Evolutionary conservation across 2,797 vertebrate genomes (phyloP).

Genomic region (Pempheris klunzingeri): DNA sequence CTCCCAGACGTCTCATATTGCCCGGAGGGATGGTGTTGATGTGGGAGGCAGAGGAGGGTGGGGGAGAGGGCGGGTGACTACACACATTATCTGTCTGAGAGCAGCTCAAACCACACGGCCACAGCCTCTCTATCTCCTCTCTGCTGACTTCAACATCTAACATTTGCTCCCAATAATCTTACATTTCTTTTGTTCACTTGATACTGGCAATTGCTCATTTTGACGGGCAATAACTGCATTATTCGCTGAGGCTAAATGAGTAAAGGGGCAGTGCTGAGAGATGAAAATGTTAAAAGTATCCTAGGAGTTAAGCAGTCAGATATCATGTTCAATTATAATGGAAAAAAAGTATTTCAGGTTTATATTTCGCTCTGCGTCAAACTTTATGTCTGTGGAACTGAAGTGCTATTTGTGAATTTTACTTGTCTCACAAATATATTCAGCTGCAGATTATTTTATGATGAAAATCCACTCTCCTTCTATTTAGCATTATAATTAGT

Average conservation of each 20-base stretch:
- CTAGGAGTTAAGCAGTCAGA: background rate
- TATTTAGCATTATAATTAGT: background rate
- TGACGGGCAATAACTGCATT: slow-evolving; percentile 10
- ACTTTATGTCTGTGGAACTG: background rate
- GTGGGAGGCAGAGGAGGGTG: slow-evolving; percentile 61
- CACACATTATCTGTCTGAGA: slow-evolving; percentile 79
- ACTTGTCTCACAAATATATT: slow-evolving; percentile 5
- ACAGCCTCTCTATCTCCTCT: slow-evolving; percentile 57
- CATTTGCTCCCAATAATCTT: slow-evolving; percentile 42
- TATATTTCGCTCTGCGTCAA: background rate
- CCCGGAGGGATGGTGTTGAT: slow-evolving; percentile 78
- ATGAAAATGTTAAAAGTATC: background rate
- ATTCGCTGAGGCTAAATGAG: slow-evolving; percentile 6
- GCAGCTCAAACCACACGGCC: slow-evolving; percentile 59
- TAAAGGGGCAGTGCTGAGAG: background rate
- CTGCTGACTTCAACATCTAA: slow-evolving; percentile 59
- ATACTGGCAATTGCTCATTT: slow-evolving; percentile 1
- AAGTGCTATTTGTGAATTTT: background rate
- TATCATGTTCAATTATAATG: background rate
- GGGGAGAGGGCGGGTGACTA: slow-evolving; percentile 47
- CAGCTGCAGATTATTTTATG: background rate
- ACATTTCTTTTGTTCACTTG: slow-evolving; percentile 29
- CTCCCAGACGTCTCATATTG: slow-evolving; percentile 82
- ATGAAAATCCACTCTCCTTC: background rate
- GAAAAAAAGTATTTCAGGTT: background rate